A percentile compares a stretch with the other conserved stretches of the same genome.
Evolutionary conservation across 2,888 invertebrate genomes (phyloP).

Genomic region (Hydroisotoma schaefferi): DNA sequence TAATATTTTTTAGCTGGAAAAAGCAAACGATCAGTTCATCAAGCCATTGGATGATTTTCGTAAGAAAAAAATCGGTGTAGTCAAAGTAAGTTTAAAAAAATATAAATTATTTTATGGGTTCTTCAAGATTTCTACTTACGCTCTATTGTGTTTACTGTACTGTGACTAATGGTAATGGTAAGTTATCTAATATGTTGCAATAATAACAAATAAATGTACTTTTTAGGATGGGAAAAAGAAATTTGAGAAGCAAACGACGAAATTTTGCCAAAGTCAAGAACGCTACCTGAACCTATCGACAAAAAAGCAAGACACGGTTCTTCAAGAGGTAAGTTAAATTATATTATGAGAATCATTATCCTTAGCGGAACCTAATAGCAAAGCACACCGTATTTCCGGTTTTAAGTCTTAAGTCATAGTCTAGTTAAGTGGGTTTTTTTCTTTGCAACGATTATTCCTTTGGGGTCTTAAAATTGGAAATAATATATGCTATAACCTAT

Average conservation of each 20-base stretch:
- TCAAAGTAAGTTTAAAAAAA: conserved; percentile 65
- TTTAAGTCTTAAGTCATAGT: too few species aligned
- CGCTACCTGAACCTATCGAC: conserved; percentile 88
- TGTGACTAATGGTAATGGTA: too few species aligned
- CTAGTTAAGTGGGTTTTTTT: too few species aligned
- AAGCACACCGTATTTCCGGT: too few species aligned
- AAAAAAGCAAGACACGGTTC: conserved; percentile 81
- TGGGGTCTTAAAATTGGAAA: too few species aligned
- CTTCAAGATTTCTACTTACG: neutral
- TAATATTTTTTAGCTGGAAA: conserved; percentile 73
- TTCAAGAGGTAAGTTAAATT: conserved; percentile 73
- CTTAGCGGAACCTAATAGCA: too few species aligned
- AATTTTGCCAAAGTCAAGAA: conserved; percentile 96
- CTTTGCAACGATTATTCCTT: too few species aligned
- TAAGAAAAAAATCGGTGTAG: conserved; percentile 90
- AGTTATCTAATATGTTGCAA: too few species aligned
- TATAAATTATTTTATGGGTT: neutral
- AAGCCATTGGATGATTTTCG: conserved; percentile 89
- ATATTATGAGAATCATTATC: too few species aligned
- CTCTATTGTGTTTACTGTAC: neutral
- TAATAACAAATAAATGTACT: conserved; percentile 17
- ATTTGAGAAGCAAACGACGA: conserved; percentile 95
- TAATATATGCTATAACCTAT: too few species aligned
- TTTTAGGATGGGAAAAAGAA: conserved; percentile 87
- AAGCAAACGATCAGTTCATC: conserved; percentile 88